Evolutionary conservation across 2,113 vertebrate species (phyloP).

Genomic region (Bothrops jararaca): DNA sequence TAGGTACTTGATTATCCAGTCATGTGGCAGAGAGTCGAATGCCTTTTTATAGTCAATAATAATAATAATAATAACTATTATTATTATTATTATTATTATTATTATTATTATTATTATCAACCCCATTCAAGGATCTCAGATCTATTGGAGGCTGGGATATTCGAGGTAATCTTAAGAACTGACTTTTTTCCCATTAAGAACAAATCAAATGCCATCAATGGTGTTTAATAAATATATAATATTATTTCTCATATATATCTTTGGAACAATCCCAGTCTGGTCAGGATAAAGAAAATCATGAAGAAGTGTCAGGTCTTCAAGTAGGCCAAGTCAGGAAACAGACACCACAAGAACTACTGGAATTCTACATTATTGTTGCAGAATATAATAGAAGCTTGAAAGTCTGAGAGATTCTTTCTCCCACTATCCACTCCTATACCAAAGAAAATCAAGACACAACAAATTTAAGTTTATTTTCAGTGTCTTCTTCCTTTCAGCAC

Average conservation of each 20-base stretch:
- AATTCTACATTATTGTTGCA: neutral
- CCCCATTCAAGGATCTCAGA: neutral
- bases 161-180: neutral
- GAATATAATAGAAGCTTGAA: neutral
- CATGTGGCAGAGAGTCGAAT: too few species aligned
- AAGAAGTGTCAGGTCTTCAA: neutral
- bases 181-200: neutral
- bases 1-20: too few species aligned
- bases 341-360: neutral
- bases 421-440: neutral
- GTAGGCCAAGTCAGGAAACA: neutral
- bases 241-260: neutral
- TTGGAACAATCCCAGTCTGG: neutral
- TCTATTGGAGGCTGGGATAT: neutral
- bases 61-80: too few species aligned
- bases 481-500: neutral
- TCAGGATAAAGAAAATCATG: neutral
- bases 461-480: neutral
- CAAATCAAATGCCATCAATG: neutral
- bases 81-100: too few species aligned
- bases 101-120: neutral
- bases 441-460: neutral
- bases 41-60: too few species aligned
- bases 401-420: neutral
- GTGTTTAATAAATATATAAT: neutral